phyloP scores from a whole-genome alignment of 2,113 vertebrate genomes.

The Cyrtonyx montezumae region DNA sequence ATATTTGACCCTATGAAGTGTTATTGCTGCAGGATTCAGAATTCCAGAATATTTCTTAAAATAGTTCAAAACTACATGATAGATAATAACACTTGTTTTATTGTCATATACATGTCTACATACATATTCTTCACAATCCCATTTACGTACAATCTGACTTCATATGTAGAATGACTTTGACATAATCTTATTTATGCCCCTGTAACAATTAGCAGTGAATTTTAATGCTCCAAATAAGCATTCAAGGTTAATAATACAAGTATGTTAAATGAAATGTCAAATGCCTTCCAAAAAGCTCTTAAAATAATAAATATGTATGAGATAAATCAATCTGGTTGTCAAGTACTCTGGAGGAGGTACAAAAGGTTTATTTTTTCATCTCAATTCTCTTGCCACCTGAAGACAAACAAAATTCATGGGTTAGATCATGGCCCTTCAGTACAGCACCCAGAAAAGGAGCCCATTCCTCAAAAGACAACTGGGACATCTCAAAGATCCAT shows the following conservation, averaged over 20 bases:
- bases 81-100: neutral
- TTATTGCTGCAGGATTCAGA: neutral
- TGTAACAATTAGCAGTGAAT: conserved; percentile 74
- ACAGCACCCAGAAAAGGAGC: neutral
- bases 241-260: conserved; percentile 80
- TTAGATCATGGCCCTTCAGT: neutral
- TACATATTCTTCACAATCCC: neutral
- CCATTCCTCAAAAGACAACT: neutral
- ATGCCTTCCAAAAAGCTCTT: conserved; percentile 80
- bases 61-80: neutral
- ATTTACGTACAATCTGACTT: neutral
- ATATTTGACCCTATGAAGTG: neutral
- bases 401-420: conserved; percentile 13
- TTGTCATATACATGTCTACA: neutral
- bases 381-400: conserved; percentile 53
- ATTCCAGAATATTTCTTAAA: neutral
- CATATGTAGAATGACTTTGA: neutral
- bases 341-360: conserved; percentile 71
- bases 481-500: neutral
- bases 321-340: conserved; percentile 76
- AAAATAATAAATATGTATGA: conserved; percentile 83
- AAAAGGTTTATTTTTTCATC: conserved; percentile 53
- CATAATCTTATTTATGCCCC: conserved; percentile 38
- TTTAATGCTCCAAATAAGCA: conserved; percentile 75
- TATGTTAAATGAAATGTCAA: conserved; percentile 82